Evolutionary conservation across 2,888 invertebrate genomes (phyloP).

Genomic region (Nematopogon swammerdamellus): DNA sequence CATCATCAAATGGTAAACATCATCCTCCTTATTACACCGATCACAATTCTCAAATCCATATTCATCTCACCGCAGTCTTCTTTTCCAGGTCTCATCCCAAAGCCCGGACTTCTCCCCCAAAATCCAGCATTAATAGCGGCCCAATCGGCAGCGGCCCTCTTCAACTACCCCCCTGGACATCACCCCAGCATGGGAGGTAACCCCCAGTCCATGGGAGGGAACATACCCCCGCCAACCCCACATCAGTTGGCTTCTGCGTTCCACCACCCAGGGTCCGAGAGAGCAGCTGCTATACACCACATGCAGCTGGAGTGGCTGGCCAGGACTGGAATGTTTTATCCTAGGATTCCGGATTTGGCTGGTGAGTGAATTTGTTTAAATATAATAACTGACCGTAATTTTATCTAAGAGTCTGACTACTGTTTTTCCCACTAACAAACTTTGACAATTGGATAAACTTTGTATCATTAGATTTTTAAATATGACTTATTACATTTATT

Average conservation of each 20-base stretch:
- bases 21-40: too few species aligned
- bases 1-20: too few species aligned
- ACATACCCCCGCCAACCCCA: constrained; percentile 42
- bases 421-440: too few species aligned
- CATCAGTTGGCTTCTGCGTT: constrained; percentile 37
- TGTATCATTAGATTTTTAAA: too few species aligned
- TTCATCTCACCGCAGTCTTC: too few species aligned
- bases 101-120: constrained; percentile 58
- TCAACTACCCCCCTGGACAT: constrained; percentile 28
- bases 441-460: too few species aligned
- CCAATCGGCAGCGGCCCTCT: constrained; percentile 39
- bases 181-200: constrained; percentile 24
- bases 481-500: too few species aligned
- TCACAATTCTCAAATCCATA: too few species aligned
- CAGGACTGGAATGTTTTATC: constrained; percentile 89
- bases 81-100: constrained; percentile 53
- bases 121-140: constrained; percentile 52
- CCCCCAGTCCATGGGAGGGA: constrained; percentile 25
- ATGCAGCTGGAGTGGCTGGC: constrained; percentile 89
- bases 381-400: too few species aligned
- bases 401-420: too few species aligned
- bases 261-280: constrained; percentile 35
- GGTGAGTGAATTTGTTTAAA: too few species aligned
- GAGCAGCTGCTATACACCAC: constrained; percentile 64
- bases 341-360: constrained; percentile 79